These are phyloP conservation scores for Malacoctenus gilli DNA, from an alignment of 2,797 vertebrate genomes.

Conservation along the genomic window DNA sequence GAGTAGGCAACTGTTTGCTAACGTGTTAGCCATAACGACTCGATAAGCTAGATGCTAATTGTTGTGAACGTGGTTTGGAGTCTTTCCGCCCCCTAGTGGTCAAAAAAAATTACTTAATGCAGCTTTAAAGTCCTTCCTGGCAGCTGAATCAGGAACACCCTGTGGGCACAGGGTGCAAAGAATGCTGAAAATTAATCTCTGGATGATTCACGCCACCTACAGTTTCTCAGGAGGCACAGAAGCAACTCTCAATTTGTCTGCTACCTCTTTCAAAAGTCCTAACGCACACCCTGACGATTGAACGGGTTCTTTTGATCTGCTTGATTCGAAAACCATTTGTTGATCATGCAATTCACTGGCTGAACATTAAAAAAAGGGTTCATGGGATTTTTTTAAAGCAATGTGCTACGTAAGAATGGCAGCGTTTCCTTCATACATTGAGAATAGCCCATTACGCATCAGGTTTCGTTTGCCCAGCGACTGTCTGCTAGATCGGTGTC, in stretches of 20 bases:
- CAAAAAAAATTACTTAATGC: conserved; percentile 69
- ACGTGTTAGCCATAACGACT: conserved; percentile 75
- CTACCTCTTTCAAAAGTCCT: conserved; percentile 69
- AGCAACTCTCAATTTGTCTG: conserved; percentile 80
- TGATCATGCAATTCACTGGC: conserved; percentile 71
- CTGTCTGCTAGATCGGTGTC: conserved; percentile 27
- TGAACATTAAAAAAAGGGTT: conserved; percentile 54
- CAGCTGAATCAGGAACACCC: conserved; percentile 59
- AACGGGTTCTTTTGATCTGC: conserved; percentile 49
- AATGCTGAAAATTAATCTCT: conserved; percentile 59
- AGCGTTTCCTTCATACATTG: conserved; percentile 32
- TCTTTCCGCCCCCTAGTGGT: conserved; percentile 80
- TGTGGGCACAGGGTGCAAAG: conserved; percentile 56
- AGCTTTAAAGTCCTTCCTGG: conserved; percentile 73
- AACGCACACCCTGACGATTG: conserved; percentile 52
- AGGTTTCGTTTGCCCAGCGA: conserved; percentile 20
- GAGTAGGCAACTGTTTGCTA: conserved; percentile 81
- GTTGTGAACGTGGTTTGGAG: conserved; percentile 75
- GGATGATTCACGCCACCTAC: conserved; percentile 69
- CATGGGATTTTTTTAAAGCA: conserved; percentile 24
- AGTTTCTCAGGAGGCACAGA: conserved; percentile 75
- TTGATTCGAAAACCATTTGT: conserved; percentile 67
- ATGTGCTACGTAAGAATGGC: conserved; percentile 25
- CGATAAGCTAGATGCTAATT: conserved; percentile 75
- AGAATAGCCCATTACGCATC: conserved; percentile 22